A percentile compares a stretch with the other conserved stretches of the same genome.
Conservation (phyloP, 53 echinoderm and acorn worm species). For the Actinopyga echinites region DNA sequence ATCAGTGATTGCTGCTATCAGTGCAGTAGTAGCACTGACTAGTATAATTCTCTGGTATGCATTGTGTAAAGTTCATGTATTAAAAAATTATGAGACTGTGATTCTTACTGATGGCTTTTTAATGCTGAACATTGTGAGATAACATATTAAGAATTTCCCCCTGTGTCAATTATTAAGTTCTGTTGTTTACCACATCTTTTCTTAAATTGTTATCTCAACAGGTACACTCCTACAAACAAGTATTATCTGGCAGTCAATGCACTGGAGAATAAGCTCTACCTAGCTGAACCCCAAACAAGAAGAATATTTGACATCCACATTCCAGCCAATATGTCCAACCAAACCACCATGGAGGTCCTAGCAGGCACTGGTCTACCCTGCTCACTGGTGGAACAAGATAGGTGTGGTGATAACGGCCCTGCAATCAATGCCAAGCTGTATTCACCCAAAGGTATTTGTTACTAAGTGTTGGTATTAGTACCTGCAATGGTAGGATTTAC, state of each 20-base stretch:
- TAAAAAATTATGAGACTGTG: too few relatives aligned
- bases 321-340: constrained; percentile 61
- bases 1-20: too few relatives aligned
- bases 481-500: background rate
- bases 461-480: background rate
- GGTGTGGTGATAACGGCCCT: constrained; percentile 84
- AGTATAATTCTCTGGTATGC: too few relatives aligned
- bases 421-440: constrained; percentile 80
- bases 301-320: constrained; percentile 72
- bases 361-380: constrained; percentile 86
- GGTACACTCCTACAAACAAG: constrained; percentile 88
- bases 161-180: too few relatives aligned
- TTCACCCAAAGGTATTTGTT: constrained; percentile 78
- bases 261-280: constrained; percentile 75
- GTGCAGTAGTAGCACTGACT: too few relatives aligned
- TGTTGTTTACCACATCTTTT: background rate
- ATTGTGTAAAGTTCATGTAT: too few relatives aligned
- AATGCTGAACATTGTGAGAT: too few relatives aligned
- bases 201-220: constrained; percentile 11
- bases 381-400: constrained; percentile 69
- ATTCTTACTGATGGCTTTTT: too few relatives aligned
- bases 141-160: too few relatives aligned
- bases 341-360: constrained; percentile 65
- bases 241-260: constrained; percentile 91
- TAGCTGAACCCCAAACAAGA: constrained; percentile 83